Conservation (phyloP, 2,113 vertebrate species). For the Tragelaphus scriptus region DNA sequence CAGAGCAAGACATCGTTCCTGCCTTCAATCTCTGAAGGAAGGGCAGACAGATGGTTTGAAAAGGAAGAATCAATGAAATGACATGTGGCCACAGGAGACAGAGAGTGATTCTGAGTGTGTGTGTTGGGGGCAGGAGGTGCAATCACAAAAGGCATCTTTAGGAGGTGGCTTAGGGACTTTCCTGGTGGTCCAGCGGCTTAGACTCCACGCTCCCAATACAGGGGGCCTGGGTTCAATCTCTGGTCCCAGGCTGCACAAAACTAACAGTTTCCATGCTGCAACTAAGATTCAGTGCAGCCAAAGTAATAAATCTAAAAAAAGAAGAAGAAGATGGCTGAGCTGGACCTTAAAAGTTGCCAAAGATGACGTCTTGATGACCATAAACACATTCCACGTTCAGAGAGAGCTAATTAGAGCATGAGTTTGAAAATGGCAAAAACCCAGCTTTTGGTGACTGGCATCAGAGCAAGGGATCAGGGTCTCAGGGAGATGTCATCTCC, state of each 20-base stretch:
- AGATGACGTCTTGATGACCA: neutral
- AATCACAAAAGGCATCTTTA: neutral
- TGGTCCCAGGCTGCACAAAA: neutral
- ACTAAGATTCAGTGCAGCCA: neutral
- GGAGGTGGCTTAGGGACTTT: neutral
- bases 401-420: neutral
- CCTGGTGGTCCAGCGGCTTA: neutral
- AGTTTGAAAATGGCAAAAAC: neutral
- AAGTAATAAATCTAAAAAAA: neutral
- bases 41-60: neutral
- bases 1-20: neutral
- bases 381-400: neutral
- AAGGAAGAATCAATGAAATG: neutral
- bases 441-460: neutral
- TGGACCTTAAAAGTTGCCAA: neutral
- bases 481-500: neutral
- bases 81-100: neutral
- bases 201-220: fast-evolving
- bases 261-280: neutral
- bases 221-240: neutral
- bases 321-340: neutral
- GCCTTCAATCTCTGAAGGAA: neutral
- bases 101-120: neutral
- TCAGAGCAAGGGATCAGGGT: neutral
- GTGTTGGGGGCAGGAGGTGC: neutral